Evolutionary conservation across 2,888 invertebrate species (phyloP).

Genomic region (Drosophila kuntzei): DNA sequence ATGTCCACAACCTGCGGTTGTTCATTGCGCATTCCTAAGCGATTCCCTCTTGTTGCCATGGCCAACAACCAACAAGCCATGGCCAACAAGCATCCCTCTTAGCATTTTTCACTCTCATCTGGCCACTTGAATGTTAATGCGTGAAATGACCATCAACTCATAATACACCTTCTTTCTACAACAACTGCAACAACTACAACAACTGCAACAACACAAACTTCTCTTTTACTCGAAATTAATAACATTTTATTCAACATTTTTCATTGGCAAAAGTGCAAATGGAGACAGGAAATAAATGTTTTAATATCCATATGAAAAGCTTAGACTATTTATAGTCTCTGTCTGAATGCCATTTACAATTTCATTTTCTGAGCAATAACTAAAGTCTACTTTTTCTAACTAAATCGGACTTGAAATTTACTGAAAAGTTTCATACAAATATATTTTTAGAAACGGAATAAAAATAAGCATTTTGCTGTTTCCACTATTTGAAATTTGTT

Average conservation of each 20-base stretch:
- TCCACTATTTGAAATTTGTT: too few relatives aligned
- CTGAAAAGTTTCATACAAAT: background rate
- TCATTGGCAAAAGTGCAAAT: slow-evolving; percentile 1
- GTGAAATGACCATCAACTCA: slow-evolving; percentile 26
- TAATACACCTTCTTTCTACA: slow-evolving; percentile 1
- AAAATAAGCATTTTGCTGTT: too few relatives aligned
- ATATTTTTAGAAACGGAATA: background rate
- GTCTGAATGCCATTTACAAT: background rate
- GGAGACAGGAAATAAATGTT: background rate
- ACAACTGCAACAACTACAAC: background rate
- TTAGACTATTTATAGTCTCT: background rate
- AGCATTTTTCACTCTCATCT: slow-evolving; percentile 6
- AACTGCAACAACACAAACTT: background rate
- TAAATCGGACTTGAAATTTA: background rate
- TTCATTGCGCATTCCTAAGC: slow-evolving; percentile 42
- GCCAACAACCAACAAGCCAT: slow-evolving; percentile 21
- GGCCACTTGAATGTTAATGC: slow-evolving; percentile 48
- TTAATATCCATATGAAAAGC: slow-evolving; percentile 2
- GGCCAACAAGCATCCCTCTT: slow-evolving; percentile 1
- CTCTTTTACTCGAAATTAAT: slow-evolving; percentile 21
- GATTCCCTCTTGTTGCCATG: slow-evolving; percentile 25
- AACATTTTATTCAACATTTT: slow-evolving; percentile 29
- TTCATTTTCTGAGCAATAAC: background rate
- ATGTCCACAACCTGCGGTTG: slow-evolving; percentile 30
- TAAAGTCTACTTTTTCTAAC: background rate